These are phyloP conservation scores for Diarsia mendica DNA, from an alignment of 2,888 invertebrate genomes.

Conservation along the genomic window DNA sequence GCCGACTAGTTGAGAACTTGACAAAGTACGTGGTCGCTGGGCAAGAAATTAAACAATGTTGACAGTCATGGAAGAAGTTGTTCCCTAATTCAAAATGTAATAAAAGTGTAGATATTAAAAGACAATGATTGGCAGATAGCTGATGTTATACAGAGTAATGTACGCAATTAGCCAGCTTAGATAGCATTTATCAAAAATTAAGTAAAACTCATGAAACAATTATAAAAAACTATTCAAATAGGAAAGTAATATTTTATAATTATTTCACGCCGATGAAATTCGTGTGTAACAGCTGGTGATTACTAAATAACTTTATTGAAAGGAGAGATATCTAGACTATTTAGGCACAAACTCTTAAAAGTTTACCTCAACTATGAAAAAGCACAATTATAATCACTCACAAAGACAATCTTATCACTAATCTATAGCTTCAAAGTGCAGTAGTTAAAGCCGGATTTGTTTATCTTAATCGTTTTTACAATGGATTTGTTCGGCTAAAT, in stretches of 20 bases:
- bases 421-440: constrained; percentile 43
- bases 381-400: constrained; percentile 27
- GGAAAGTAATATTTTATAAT: background rate
- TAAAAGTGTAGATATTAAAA: too few species aligned
- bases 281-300: too few species aligned
- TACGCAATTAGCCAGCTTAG: background rate
- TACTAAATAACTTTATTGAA: background rate
- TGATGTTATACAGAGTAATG: background rate
- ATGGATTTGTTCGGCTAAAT: constrained; percentile 38
- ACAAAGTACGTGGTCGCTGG: background rate
- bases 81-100: background rate
- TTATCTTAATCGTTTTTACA: constrained; percentile 53
- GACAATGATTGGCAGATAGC: background rate
- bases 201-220: too few species aligned
- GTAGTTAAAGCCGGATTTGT: constrained; percentile 28
- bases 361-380: background rate
- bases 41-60: background rate
- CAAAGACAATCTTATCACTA: constrained; percentile 33
- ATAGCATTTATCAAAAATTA: too few species aligned
- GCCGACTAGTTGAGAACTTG: background rate
- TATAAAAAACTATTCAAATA: too few species aligned
- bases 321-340: too few species aligned
- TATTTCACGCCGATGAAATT: background rate
- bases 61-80: background rate
- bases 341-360: background rate